phyloP scores from a whole-genome alignment of 2,888 invertebrate genomes.

The Mythimna ferrago region DNA sequence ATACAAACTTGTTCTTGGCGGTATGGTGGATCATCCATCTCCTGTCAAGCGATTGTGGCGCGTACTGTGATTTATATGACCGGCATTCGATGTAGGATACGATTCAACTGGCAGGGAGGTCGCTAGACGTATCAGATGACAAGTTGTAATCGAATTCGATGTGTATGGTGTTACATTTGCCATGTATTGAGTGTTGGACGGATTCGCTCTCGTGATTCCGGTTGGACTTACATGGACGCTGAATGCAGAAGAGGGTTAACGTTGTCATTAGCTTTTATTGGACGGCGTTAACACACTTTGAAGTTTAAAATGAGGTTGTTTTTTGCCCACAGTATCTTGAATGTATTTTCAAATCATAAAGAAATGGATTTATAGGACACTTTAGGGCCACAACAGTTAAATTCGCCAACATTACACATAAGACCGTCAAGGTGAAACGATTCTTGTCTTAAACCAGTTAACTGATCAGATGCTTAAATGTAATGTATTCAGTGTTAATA shows the following conservation, averaged over 20 bases:
- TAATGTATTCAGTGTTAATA: conserved; percentile 18
- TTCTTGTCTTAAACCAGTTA: background rate
- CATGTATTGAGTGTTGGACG: conserved; percentile 47
- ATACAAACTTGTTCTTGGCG: conserved; percentile 59
- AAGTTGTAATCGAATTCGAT: conserved; percentile 58
- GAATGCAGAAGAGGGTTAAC: conserved; percentile 53
- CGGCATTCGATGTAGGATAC: conserved; percentile 65
- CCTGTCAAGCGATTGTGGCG: conserved; percentile 67
- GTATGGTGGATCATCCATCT: conserved; percentile 67
- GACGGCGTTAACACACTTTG: conserved; percentile 35
- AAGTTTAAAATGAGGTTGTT: conserved; percentile 38
- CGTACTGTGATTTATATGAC: conserved; percentile 67
- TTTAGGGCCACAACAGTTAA: too few species aligned
- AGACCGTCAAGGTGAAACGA: background rate
- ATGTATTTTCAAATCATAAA: background rate
- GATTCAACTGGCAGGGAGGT: conserved; percentile 53
- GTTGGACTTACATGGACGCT: conserved; percentile 29
- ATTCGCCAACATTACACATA: background rate
- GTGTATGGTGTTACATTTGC: conserved; percentile 56
- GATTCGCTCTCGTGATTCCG: conserved; percentile 52
- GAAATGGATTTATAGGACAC: background rate
- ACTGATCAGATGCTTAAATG: background rate
- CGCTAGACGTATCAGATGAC: conserved; percentile 54
- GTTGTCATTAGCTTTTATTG: conserved; percentile 51
- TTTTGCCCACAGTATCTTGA: conserved; percentile 2